phyloP scores from a whole-genome alignment of 1,140 invertebrate species.

The Bombus pyrosoma region DNA sequence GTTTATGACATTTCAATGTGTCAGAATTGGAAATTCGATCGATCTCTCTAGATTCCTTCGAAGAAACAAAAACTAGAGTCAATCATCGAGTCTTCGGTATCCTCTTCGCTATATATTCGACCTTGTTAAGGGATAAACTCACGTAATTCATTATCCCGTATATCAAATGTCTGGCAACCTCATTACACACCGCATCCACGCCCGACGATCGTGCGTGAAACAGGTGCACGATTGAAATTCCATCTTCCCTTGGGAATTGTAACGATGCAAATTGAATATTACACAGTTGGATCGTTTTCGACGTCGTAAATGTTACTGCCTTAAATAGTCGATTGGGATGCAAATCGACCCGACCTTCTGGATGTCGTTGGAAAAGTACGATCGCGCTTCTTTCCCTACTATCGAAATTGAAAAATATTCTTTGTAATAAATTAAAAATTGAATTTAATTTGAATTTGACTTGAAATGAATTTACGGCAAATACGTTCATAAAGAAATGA shows the following conservation, averaged over 20 bases:
- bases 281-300: too few species aligned
- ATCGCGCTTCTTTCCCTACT: too few species aligned
- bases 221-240: background rate
- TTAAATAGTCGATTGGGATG: background rate
- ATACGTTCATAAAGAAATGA: background rate
- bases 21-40: background rate
- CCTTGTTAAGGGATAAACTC: conserved; percentile 17
- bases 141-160: conserved; percentile 13
- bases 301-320: background rate
- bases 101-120: background rate
- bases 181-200: background rate
- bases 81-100: background rate
- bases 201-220: background rate
- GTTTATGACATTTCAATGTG: background rate
- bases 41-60: background rate
- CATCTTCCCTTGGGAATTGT: background rate
- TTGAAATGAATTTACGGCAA: too few species aligned
- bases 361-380: too few species aligned
- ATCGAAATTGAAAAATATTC: too few species aligned
- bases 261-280: background rate
- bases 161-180: background rate
- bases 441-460: too few species aligned
- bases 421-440: background rate
- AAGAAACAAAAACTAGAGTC: background rate
- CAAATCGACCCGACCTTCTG: background rate